A percentile compares a stretch with the other conserved stretches of the same genome.
Conservation (phyloP, 2,888 invertebrate species). For the Ptilodon capucinus region DNA sequence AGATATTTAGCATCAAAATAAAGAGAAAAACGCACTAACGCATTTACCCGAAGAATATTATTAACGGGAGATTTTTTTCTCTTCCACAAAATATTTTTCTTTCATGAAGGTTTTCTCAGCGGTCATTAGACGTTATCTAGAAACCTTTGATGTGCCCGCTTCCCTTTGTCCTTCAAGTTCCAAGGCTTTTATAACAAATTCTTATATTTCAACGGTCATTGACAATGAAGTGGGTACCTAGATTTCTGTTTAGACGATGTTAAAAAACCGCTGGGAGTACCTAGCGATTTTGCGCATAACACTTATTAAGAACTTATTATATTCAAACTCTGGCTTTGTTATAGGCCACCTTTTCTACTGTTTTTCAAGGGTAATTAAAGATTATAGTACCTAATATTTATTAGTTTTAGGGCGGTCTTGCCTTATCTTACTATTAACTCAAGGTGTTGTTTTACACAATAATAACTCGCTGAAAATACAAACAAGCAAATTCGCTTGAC, state of each 20-base stretch:
- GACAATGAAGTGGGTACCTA: neutral
- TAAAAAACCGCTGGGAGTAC: neutral
- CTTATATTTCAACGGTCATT: slow-evolving; percentile 3
- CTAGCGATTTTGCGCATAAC: neutral
- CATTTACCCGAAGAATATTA: neutral
- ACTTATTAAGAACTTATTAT: too few species aligned
- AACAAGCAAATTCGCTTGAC: too few species aligned
- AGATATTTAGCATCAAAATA: neutral
- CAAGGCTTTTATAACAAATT: slow-evolving; percentile 2
- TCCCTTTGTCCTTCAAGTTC: slow-evolving; percentile 7
- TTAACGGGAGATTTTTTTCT: neutral
- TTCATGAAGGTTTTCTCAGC: slow-evolving; percentile 2
- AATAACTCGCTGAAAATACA: too few species aligned
- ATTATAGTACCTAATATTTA: too few species aligned
- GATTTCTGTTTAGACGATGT: neutral
- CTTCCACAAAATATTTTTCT: neutral
- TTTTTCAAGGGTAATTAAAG: too few species aligned
- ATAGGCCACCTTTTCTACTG: too few species aligned
- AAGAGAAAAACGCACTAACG: neutral
- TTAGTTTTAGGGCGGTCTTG: too few species aligned
- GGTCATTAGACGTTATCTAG: slow-evolving; percentile 20
- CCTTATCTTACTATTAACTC: too few species aligned
- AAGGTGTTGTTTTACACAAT: too few species aligned
- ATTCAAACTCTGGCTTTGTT: too few species aligned
- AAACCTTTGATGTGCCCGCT: slow-evolving; percentile 11